Conservation (phyloP, 2,888 invertebrate genomes). For the Tortrix viridana region DNA sequence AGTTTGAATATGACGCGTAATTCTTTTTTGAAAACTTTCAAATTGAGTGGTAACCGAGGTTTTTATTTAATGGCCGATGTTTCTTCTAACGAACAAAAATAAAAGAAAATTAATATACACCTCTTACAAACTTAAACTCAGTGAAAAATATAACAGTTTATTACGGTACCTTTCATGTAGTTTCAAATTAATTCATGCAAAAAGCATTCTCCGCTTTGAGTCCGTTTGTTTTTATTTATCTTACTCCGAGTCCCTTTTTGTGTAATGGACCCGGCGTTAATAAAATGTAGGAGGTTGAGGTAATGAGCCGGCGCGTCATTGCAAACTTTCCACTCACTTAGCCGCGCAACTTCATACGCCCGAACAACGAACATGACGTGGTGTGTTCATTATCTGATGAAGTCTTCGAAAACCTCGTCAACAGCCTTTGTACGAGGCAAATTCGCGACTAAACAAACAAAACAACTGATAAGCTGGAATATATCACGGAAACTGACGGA, state of each 20-base stretch:
- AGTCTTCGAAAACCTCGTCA: constrained; percentile 46
- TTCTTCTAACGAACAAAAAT: too few relatives aligned
- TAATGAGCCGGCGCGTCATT: constrained; percentile 43
- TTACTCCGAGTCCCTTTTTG: constrained; percentile 6
- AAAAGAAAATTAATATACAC: too few relatives aligned
- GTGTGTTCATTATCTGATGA: constrained; percentile 50
- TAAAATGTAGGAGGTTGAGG: constrained; percentile 12
- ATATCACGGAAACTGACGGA: constrained; percentile 5
- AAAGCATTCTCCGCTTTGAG: constrained; percentile 3
- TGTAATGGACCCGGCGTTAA: constrained; percentile 12
- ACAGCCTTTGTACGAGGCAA: constrained; percentile 41
- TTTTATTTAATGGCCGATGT: too few relatives aligned
- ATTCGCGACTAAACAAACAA: constrained; percentile 19
- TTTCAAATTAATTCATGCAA: constrained; percentile 5
- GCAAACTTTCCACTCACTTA: constrained; percentile 47
- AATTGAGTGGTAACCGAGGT: too few relatives aligned
- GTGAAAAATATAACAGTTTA: too few relatives aligned
- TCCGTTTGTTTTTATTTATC: constrained; percentile 4
- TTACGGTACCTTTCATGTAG: neutral
- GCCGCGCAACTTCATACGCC: constrained; percentile 39
- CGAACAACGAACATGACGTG: constrained; percentile 34
- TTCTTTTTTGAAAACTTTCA: neutral
- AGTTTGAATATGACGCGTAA: constrained; percentile 30
- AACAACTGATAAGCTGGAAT: constrained; percentile 10
- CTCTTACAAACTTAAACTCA: too few relatives aligned